Base-by-base conservation (phyloP, 2,113 vertebrate species). In the Apus apus region DNA sequence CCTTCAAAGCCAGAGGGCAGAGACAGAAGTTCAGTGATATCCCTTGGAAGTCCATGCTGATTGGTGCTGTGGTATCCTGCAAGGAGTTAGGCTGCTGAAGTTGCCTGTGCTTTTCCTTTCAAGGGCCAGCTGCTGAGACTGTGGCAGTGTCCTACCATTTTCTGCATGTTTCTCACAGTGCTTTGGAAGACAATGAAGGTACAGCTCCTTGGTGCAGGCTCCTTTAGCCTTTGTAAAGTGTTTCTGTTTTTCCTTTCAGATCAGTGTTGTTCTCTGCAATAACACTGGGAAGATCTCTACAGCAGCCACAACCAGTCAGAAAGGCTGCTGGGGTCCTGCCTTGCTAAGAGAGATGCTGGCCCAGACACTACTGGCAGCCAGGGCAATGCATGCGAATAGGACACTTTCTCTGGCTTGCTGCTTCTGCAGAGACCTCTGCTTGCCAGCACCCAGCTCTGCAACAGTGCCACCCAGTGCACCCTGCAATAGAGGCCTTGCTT, bases 401-500 rank as follows among this genome's bases (percentile, higher is more conserved):
- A 43, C 40, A 43, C 40, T 14, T 43, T 43, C 40, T 43, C 40
- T 43, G 40, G 40, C 40, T 43, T 43, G 13, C 40, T 43, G 40
- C 40, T 43, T 43, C 36, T 21, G 46, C 46, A 48, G 46, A 19
- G 46, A 11, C 19, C 19, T 48, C 46, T 48, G 20, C 46, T 48
- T 48, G 11, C 21, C 46, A 48, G 62, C 82, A 77, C 86, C 75
- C 79, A 84, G 78, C 58, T 95, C 89, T 64, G 61, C 95, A 93
- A 67, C 79, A 86, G 26, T 87, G 93, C 80, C 95, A 85, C 81
- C 91, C 91, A 82, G 79, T 0, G 29, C 66, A 43, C 43, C 62
- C 5, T 1, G 70, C 18, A 34, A 29, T 0, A 1, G 32, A 9
- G 73, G 43, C 7, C 36, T 79, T 13, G 16, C 57, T 64, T 45